These are phyloP conservation scores for Daphoenositta chrysoptera DNA, from an alignment of 2,113 vertebrate species.

Conservation along the genomic window DNA sequence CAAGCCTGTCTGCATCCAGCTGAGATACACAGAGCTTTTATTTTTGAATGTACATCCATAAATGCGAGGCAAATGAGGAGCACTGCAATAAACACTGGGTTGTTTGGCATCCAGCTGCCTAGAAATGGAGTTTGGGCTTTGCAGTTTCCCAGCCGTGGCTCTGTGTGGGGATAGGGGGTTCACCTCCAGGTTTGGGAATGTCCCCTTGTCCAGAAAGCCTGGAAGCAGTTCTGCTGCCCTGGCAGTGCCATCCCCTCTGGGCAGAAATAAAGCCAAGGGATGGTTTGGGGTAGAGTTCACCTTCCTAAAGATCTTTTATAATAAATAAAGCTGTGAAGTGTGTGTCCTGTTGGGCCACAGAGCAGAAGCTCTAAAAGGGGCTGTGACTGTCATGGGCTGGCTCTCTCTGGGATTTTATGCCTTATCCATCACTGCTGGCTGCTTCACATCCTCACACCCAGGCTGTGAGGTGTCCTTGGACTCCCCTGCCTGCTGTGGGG, in stretches of 20 bases:
- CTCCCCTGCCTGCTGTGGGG: not conserved
- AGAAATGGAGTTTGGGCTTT: not conserved
- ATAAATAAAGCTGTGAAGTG: not conserved
- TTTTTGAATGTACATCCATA: not conserved
- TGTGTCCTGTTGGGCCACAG: not conserved
- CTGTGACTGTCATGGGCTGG: not conserved
- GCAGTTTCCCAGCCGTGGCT: not conserved
- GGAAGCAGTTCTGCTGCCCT: not conserved
- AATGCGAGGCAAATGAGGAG: not conserved
- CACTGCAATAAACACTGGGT: constrained; percentile 21
- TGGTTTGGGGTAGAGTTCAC: not conserved
- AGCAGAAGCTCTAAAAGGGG: not conserved
- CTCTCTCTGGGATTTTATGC: not conserved
- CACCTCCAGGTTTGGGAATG: not conserved
- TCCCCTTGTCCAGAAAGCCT: not conserved
- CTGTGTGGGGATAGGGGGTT: fast-evolving
- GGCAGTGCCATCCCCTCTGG: not conserved
- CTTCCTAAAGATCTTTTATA: not conserved
- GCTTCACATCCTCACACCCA: not conserved
- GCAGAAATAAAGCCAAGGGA: not conserved
- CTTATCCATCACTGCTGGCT: not conserved
- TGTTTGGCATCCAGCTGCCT: not conserved
- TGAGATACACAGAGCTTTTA: not conserved
- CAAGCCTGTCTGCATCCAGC: not conserved
- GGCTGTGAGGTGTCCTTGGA: not conserved